Evolutionary conservation across 2,113 vertebrate genomes (phyloP).

Genomic region (Dicrurus megarhynchus): DNA sequence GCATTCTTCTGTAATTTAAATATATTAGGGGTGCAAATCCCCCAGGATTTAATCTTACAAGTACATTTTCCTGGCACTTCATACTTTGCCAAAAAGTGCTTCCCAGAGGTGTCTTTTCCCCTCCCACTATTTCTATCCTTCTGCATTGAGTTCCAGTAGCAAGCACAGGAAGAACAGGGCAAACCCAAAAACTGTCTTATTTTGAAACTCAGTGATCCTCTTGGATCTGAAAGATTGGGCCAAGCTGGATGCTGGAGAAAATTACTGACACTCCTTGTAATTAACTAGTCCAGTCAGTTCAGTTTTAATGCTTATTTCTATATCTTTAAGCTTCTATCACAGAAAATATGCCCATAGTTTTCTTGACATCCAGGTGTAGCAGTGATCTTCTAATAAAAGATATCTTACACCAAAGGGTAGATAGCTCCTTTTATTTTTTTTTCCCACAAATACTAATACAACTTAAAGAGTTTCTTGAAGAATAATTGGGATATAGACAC

Average conservation of each 20-base stretch:
- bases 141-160: not conserved
- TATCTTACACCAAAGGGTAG: not conserved
- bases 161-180: not conserved
- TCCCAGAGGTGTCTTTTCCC: not conserved
- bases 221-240: not conserved
- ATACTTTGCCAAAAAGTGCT: not conserved
- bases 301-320: not conserved
- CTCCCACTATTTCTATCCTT: not conserved
- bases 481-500: not conserved
- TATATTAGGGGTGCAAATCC: slow-evolving; percentile 19
- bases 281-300: not conserved
- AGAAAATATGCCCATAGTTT: not conserved
- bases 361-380: not conserved
- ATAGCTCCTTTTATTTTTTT: not conserved
- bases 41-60: slow-evolving; percentile 2
- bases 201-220: not conserved
- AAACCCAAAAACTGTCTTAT: not conserved
- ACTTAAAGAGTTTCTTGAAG: not conserved
- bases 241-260: not conserved
- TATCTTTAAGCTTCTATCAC: not conserved
- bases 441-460: not conserved
- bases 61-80: slow-evolving; percentile 2
- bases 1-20: slow-evolving; percentile 16
- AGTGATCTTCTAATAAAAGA: not conserved
- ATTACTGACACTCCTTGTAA: not conserved